phyloP scores from a whole-genome alignment of 2,113 vertebrate genomes.

The Daboia siamensis region DNA sequence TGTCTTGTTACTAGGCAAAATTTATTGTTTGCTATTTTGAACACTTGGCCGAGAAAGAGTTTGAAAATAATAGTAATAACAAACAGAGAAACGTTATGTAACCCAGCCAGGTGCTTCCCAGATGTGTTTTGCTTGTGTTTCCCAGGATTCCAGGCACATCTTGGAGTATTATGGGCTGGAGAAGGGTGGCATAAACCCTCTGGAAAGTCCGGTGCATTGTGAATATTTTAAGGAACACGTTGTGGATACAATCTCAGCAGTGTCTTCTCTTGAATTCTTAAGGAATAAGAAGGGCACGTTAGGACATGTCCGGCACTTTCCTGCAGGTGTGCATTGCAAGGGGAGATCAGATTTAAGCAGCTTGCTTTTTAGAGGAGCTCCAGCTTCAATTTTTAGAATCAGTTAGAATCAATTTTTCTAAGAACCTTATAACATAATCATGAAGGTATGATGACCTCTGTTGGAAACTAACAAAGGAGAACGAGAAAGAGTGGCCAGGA shows the following conservation, averaged over 20 bases:
- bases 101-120: background rate
- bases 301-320: background rate
- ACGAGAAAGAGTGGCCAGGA: background rate
- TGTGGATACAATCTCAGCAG: background rate
- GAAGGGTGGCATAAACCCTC: background rate
- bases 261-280: background rate
- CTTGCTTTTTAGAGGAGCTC: background rate
- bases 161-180: background rate
- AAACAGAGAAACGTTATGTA: background rate
- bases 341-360: background rate
- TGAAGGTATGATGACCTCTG: constrained; percentile 43
- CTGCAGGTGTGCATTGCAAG: background rate
- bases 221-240: background rate
- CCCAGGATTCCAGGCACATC: background rate
- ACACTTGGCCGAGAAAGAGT: background rate
- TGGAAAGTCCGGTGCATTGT: background rate
- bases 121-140: background rate
- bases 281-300: background rate
- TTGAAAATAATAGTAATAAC: background rate
- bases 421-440: constrained; percentile 52
- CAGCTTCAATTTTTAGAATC: too few relatives aligned
- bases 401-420: background rate
- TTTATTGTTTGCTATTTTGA: background rate
- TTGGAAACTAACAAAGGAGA: constrained; percentile 58
- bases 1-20: background rate